Base-by-base conservation (phyloP, 2,797 vertebrate species). In the Glossophaga mutica region DNA sequence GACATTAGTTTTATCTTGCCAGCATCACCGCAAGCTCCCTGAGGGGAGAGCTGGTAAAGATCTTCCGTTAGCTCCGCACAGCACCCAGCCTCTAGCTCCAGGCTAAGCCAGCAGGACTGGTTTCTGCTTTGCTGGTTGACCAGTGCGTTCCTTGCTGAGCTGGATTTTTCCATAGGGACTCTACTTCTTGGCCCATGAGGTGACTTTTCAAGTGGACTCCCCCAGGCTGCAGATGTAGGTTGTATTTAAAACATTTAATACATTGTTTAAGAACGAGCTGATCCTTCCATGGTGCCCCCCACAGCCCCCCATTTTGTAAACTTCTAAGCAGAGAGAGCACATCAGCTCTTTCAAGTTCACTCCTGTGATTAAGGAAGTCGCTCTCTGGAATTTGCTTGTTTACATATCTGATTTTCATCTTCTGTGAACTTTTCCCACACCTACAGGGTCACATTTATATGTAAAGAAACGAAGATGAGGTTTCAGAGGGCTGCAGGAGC, bases 401-500 rank as follows among this genome's bases (percentile, higher is more conserved):
- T 82, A n/a, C 62, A 12, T 70, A 32, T 86, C 70, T 22, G 73
- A 70, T 44, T 92, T 88, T 82, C 74, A 55, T 46, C 85, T 62
- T 88, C 42, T 24, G 18, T 89, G 77, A 89, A 79, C 79, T 93
- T 90, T 90, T 5, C 57, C 44, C 74, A 4, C 39, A 83, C 57
- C 67, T 74, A 16, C 29, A 67, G 89, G 29, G 57, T 85, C 73
- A 29, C 34, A 24, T 83, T 67, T n/a, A 1, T 32, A 11, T 9
- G 32, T 70, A 78, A 86, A 78, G 86, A 88, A 62, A 39, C 42
- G 11, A 0, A 79, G 86, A 87, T 91, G 59, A 44, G 71, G 62
- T 94, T 97, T 90, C 91, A 89, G 37, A 87, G 73, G 59, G 2
- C 9, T 9, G 83, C 73, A 73, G 88, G 67, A 85, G 8, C 77